These are phyloP conservation scores for Micoletzkya japonica DNA, from an alignment of 2,888 invertebrate species.

Conservation along the genomic window DNA sequence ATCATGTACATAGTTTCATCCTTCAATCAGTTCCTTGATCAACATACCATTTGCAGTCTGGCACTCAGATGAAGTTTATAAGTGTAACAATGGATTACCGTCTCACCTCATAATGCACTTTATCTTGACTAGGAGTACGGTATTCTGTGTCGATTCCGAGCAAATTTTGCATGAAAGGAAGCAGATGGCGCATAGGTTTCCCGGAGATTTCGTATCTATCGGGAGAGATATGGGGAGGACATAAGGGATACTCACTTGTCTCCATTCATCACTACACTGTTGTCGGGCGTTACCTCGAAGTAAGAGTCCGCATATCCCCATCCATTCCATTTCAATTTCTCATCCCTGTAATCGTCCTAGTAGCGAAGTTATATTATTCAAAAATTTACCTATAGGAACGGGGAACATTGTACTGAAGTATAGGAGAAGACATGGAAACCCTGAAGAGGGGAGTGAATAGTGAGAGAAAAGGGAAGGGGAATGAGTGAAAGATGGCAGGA, in stretches of 20 bases:
- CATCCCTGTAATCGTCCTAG: constrained; percentile 49
- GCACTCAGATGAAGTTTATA: not conserved
- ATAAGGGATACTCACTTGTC: constrained; percentile 72
- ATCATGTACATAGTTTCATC: not conserved
- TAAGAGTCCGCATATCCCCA: constrained; percentile 98
- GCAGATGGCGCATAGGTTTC: constrained; percentile 77
- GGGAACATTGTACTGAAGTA: constrained; percentile 37
- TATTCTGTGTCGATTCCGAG: constrained; percentile 71
- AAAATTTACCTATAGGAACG: constrained; percentile 31
- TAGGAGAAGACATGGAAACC: constrained; percentile 2
- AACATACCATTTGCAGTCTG: not conserved
- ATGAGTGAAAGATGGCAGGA: not conserved
- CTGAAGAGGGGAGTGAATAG: not conserved
- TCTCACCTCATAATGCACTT: constrained; percentile 20
- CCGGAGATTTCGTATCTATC: constrained; percentile 64
- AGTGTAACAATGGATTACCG: not conserved
- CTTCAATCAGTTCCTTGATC: not conserved
- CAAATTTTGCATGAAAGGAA: constrained; percentile 78
- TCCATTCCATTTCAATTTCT: constrained; percentile 89
- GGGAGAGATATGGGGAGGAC: not conserved
- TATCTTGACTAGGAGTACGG: constrained; percentile 47
- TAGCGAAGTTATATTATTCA: not conserved
- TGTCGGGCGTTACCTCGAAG: constrained; percentile 73
- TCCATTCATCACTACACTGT: constrained; percentile 80
- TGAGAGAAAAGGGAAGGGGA: too few species aligned